phyloP scores from a whole-genome alignment of 1,140 invertebrate species.

The Calosoma granatense region DNA sequence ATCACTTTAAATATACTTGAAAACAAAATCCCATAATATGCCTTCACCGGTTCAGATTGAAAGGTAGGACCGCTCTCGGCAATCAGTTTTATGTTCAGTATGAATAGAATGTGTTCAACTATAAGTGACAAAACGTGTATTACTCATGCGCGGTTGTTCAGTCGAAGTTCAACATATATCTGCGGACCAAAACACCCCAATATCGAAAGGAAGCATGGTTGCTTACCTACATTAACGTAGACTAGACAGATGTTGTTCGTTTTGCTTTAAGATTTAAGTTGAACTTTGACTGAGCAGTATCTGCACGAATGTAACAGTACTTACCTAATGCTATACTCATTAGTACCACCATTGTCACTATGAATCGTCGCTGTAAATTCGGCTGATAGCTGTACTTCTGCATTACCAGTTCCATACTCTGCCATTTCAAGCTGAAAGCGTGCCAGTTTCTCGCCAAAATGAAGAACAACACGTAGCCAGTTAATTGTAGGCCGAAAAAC shows the following conservation, averaged over 20 bases:
- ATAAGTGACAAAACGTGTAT: not conserved
- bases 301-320: not conserved
- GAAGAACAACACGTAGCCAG: slow-evolving; percentile 19
- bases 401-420: slow-evolving; percentile 23
- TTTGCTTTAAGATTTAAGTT: no score
- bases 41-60: slow-evolving; percentile 16
- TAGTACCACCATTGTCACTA: slow-evolving; percentile 16
- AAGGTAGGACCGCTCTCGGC: slow-evolving; percentile 15
- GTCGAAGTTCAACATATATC: not conserved
- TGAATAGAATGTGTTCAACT: slow-evolving; percentile 25
- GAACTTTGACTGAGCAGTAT: no score
- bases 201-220: no score
- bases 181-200: not conserved
- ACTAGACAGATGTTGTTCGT: no score
- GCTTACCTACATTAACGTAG: no score
- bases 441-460: slow-evolving; percentile 19
- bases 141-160: no score
- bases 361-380: slow-evolving; percentile 19
- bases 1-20: slow-evolving; percentile 22
- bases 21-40: slow-evolving; percentile 22
- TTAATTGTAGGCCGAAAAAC: no score
- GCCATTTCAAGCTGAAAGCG: slow-evolving; percentile 22
- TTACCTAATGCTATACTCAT: slow-evolving; percentile 23
- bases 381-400: slow-evolving; percentile 16
- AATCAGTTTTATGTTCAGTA: slow-evolving; percentile 17